Evolutionary conservation across 1,140 invertebrate species (phyloP).

Genomic region (Drosophila aff.): DNA sequence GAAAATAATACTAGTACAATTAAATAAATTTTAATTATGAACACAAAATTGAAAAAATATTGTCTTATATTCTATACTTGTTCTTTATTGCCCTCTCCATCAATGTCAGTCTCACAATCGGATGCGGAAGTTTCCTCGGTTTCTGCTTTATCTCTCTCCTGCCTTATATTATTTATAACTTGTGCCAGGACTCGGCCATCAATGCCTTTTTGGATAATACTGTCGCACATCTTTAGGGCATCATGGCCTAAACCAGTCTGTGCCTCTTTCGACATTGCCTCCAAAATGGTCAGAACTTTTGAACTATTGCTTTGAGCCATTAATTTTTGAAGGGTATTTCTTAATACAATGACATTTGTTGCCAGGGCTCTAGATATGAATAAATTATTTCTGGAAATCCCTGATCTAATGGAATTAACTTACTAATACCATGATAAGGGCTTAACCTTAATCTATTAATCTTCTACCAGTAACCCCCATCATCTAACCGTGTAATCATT

Average conservation of each 20-base stretch:
- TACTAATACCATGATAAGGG: neutral
- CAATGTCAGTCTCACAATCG: neutral
- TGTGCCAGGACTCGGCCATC: neutral
- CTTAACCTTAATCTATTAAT: slow-evolving; percentile 3
- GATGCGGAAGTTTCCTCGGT: neutral
- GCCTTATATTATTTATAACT: slow-evolving; percentile 13
- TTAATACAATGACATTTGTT: neutral
- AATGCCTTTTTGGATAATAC: slow-evolving; percentile 28
- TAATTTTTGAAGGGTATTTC: neutral
- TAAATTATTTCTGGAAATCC: neutral
- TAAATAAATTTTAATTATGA: neutral
- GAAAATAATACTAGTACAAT: too few species aligned
- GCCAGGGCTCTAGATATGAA: neutral
- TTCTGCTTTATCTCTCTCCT: neutral
- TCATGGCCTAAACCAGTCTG: slow-evolving; percentile 37
- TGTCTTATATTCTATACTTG: neutral
- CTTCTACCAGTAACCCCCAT: neutral
- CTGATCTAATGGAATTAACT: neutral
- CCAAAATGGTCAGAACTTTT: neutral
- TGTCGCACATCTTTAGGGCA: slow-evolving; percentile 19
- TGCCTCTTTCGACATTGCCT: slow-evolving; percentile 14
- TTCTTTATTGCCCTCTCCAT: neutral
- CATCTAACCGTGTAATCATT: slow-evolving; percentile 15
- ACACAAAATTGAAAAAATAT: neutral
- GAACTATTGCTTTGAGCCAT: slow-evolving; percentile 21